Base-by-base conservation (phyloP, 2,113 vertebrate genomes). In the Dascyllus trimaculatus region DNA sequence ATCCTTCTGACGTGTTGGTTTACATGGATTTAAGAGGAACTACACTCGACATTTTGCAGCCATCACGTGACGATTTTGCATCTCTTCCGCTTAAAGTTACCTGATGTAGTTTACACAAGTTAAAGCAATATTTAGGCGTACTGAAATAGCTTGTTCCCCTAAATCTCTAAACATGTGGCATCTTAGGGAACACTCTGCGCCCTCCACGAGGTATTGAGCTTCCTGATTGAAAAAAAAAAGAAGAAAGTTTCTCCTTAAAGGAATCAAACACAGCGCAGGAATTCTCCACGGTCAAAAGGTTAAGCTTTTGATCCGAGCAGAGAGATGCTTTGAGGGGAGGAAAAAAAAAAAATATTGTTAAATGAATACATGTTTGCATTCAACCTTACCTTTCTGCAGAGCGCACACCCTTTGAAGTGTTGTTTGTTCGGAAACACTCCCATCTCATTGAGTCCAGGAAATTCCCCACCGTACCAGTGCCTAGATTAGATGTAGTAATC, bases 301-400 rank as follows among this genome's bases (percentile, higher is more conserved):
- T 91, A 93, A 81, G 80, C 91, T 92, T 92, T 91, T 93, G 90
- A 95, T 94, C 88, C 71, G 0, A 76, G 76, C 86, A 84, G 86
- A 89, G 85, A 92, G 84, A 91, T 85, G 84, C 85, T 93, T 91
- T 93, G 85, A 91, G 81, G 71, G 75, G 48, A 85, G 72, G 43
- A 52, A 88, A 89, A 79, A 87, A 88, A 77, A 85, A 62, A 90
- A 76, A 90, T 75, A 80, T 88, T 90, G 84, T 91, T 85, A 86
- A 94, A 92, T 89, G 86, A 94, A 92, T 92, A 89, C 86, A 79
- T 91, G 93, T 92, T 94, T 94, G 90, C 79, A 22, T 92, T 94
- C 89, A 89, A 83, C 87, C 87, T 76, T 82, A 89, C 86, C 89
- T 93, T 91, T 93, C 86, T 86, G 81, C 73, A 18, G 49, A 84